Percentiles rank a stretch among this genome's conserved stretches.
Evolutionary conservation across 1,140 invertebrate species (phyloP).

Genomic region (Thaumatotibia leucotreta): DNA sequence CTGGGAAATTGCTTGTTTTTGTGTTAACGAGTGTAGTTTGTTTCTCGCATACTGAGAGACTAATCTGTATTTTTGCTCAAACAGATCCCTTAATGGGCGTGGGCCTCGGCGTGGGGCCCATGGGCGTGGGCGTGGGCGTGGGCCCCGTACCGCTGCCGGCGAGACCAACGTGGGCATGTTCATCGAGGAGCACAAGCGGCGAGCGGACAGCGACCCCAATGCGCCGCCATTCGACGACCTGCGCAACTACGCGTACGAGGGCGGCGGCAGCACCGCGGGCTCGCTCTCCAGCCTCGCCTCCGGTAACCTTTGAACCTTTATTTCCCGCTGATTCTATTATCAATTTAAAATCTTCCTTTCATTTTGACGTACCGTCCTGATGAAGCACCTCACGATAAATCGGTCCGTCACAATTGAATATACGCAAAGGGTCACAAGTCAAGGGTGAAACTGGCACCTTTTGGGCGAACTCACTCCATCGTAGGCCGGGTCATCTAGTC

Average conservation of each 20-base stretch:
- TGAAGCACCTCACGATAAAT: no score
- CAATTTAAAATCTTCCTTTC: no score
- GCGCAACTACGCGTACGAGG: conserved; percentile 98
- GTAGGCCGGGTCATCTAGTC: no score
- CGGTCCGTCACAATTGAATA: no score
- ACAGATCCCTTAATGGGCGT: conserved; percentile 78
- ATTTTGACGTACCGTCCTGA: no score
- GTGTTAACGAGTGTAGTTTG: no score
- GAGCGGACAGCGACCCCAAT: conserved; percentile 96
- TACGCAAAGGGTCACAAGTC: no score
- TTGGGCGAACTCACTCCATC: no score
- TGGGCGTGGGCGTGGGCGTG: conserved; percentile 63
- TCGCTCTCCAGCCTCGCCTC: conserved; percentile 97
- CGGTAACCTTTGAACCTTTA: conserved; percentile 75
- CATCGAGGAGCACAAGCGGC: conserved; percentile 96
- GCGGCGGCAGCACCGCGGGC: conserved; percentile 96
- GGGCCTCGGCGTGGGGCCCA: conserved; percentile 60
- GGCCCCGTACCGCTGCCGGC: conserved; percentile 73
- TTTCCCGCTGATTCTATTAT: background rate
- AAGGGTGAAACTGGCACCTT: no score
- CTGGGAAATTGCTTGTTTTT: no score
- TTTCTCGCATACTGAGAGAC: no score
- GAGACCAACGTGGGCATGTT: conserved; percentile 97
- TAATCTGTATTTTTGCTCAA: background rate
- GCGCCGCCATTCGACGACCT: conserved; percentile 98